These are phyloP conservation scores for Ooceraea biroi DNA, from an alignment of 1,140 invertebrate species.

Conservation along the genomic window DNA sequence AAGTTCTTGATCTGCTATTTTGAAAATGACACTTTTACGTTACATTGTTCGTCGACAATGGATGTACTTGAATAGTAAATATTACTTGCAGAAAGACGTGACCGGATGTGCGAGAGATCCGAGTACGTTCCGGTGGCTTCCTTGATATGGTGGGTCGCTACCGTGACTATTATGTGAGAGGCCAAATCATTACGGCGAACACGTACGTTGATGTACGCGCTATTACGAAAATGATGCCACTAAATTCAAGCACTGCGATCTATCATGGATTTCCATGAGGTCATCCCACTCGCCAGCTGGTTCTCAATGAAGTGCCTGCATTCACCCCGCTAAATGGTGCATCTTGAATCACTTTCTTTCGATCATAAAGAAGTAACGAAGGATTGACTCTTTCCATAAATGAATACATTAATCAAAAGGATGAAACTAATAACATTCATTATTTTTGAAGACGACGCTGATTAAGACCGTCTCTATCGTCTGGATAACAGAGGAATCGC, in stretches of 20 bases:
- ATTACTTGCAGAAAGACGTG: background rate
- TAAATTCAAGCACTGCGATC: slow-evolving; percentile 47
- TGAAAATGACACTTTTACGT: background rate
- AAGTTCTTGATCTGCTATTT: slow-evolving; percentile 1
- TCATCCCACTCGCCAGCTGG: background rate
- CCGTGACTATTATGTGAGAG: slow-evolving; percentile 53
- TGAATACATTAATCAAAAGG: background rate
- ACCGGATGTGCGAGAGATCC: slow-evolving; percentile 3
- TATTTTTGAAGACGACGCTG: slow-evolving; percentile 15
- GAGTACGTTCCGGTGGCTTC: slow-evolving; percentile 31
- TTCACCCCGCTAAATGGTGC: background rate
- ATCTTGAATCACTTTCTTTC: background rate
- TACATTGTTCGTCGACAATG: background rate
- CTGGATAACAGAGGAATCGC: background rate
- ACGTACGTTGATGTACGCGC: slow-evolving; percentile 57
- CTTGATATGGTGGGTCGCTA: slow-evolving; percentile 33
- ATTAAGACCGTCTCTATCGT: slow-evolving; percentile 33
- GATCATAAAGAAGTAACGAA: background rate
- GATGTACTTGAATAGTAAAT: slow-evolving; percentile 7
- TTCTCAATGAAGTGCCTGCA: background rate
- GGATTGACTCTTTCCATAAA: background rate
- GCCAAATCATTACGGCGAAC: slow-evolving; percentile 57
- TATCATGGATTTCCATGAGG: slow-evolving; percentile 28
- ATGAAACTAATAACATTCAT: background rate
- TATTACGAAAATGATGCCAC: slow-evolving; percentile 62